Conservation (phyloP, 2,113 vertebrate species). For the Peucedramus taeniatus region DNA sequence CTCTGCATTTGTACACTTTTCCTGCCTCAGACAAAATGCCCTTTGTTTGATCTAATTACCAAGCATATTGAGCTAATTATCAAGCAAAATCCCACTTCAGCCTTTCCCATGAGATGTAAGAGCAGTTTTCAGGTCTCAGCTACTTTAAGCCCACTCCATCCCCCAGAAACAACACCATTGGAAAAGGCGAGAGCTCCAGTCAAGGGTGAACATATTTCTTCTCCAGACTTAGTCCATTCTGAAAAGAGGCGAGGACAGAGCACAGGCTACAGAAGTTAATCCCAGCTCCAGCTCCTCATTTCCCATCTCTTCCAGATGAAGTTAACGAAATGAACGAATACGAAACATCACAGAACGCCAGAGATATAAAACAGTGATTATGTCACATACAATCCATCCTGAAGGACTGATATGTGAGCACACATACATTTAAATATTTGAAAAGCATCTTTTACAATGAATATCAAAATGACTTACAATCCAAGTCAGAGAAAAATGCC, state of each 20-base stretch:
- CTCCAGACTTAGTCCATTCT: background rate
- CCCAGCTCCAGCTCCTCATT: background rate
- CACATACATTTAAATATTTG: constrained; percentile 79
- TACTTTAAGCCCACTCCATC: background rate
- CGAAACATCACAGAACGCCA: background rate
- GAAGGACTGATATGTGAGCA: constrained; percentile 64
- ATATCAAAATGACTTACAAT: constrained; percentile 76
- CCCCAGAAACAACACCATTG: background rate
- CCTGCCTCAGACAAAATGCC: background rate
- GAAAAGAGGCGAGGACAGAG: background rate
- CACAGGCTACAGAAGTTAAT: background rate
- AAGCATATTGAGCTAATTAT: constrained; percentile 11
- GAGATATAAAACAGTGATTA: constrained; percentile 49
- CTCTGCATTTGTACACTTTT: background rate
- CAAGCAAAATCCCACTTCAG: background rate
- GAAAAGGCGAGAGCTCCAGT: background rate
- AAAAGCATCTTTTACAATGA: constrained; percentile 76
- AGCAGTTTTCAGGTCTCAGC: background rate
- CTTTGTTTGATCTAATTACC: constrained; percentile 17
- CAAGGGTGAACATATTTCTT: background rate
- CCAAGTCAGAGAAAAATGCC: constrained; percentile 70
- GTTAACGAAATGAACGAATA: background rate
- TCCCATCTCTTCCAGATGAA: background rate
- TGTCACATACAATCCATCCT: constrained; percentile 43
- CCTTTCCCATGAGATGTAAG: background rate